Conservation (phyloP, 2,888 invertebrate species). For the Pheosia gnoma region DNA sequence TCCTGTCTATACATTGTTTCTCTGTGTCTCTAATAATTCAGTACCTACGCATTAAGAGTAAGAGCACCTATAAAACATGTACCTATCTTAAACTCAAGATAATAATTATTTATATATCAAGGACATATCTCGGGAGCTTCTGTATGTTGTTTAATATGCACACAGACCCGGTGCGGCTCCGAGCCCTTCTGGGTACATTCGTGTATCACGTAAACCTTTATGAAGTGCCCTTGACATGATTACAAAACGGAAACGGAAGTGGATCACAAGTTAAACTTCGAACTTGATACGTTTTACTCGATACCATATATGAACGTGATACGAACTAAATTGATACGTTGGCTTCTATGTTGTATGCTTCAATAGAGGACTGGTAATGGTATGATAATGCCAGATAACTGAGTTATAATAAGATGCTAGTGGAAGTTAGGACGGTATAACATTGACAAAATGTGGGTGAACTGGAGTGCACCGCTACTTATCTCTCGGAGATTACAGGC, state of each 20-base stretch:
- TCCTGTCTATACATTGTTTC: no score
- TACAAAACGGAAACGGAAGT: conserved; percentile 1
- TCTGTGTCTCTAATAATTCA: no score
- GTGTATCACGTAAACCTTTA: conserved; percentile 2
- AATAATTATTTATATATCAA: neutral
- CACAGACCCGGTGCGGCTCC: neutral
- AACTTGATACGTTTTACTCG: neutral
- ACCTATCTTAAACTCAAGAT: neutral
- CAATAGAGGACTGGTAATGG: no score
- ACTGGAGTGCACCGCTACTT: no score
- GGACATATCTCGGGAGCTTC: neutral
- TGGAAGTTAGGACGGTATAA: no score
- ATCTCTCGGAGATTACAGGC: no score
- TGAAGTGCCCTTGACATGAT: conserved; percentile 2
- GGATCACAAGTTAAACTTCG: neutral
- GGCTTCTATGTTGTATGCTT: no score
- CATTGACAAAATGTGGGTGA: no score
- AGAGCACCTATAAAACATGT: no score
- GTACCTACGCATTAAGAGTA: no score
- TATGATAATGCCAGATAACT: no score
- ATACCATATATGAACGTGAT: neutral
- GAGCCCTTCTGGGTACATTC: neutral
- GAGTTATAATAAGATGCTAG: no score
- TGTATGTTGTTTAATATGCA: neutral
- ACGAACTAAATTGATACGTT: neutral